A percentile compares a stretch with the other conserved stretches of the same genome.
Conservation (phyloP, 2,113 vertebrate genomes). For the Laticauda laticaudata region DNA sequence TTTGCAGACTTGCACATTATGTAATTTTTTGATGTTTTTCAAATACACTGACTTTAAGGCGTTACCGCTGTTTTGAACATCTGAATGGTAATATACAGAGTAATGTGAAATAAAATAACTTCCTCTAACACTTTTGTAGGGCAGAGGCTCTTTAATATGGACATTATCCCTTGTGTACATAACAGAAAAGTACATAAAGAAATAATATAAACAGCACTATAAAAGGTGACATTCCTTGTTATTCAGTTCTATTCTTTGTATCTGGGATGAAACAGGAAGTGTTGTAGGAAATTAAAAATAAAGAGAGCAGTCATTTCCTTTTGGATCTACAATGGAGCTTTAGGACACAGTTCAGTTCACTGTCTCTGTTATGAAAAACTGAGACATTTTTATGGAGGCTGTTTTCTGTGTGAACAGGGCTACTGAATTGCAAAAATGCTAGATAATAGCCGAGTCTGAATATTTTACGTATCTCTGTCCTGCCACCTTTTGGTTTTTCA, state of each 20-base stretch:
- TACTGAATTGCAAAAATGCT: neutral
- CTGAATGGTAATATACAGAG: neutral
- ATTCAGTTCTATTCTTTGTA: conserved; percentile 23
- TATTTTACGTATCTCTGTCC: neutral
- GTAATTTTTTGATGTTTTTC: neutral
- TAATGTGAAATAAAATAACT: neutral
- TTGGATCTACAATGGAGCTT: conserved; percentile 21
- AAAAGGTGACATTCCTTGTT: conserved; percentile 16
- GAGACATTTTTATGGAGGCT: neutral
- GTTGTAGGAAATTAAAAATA: conserved; percentile 40
- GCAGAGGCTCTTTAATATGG: neutral
- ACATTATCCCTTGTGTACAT: neutral
- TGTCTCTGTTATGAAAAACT: conserved; percentile 11
- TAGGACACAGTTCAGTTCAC: conserved; percentile 23
- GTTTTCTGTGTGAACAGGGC: neutral
- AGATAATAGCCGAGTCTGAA: neutral
- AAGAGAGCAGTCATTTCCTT: conserved; percentile 53
- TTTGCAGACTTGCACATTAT: neutral
- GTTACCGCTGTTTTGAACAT: neutral
- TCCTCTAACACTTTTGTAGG: conserved; percentile 21
- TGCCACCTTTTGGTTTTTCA: neutral
- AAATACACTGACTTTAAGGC: neutral
- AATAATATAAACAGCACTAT: neutral
- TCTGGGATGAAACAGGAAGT: conserved; percentile 44
- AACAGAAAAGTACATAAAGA: conserved; percentile 36